Base-by-base conservation (phyloP, 2,888 invertebrate species). In the Netelia inedita region DNA sequence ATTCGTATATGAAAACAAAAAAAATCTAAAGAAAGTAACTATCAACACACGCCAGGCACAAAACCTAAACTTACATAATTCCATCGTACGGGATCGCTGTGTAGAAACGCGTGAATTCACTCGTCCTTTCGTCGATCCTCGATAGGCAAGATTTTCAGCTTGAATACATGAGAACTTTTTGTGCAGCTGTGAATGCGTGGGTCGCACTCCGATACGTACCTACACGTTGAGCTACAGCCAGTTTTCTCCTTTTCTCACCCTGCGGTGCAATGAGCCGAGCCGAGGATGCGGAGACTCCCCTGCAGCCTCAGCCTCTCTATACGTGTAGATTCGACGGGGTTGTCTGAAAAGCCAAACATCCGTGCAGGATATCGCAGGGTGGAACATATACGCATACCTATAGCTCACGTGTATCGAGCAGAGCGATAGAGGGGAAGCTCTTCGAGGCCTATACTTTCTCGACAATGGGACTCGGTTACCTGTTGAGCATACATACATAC, bases 401-500 rank as follows among this genome's bases (percentile, higher is more conserved):
- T 57, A 57, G 16, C 57, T 76, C 50, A 71, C 66, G 74, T 75
- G 65, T 66, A 59, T 16, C n/a, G 57, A 66, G 68, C 46, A 59
- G 41, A 63, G 50, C 8, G 65, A 78, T 72, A 19, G 68, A 55
- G 65, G 65, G 71, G 53, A 59, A 59, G 10, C 57, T 35, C 35
- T 50, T 21, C 35, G 66, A 76, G 72, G 83, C 65, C 71, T 82
- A 84, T 82, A 80, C 69, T 78, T 86, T 21, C 53, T 74, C 76
- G 84, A 92, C 92, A 92, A 92, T 92, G 87, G 85, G 86, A 83
- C 63, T 19, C 86, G 89, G 90, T 92, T 93, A 93, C 93, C 93
- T 93, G 93, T 93, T 93, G 92, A 92, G 88, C 91, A 89, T 89
- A 91, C 89, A 89, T 89, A 91, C 89, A 87, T 92, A 92, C 93